Conservation (phyloP, 2,888 invertebrate genomes). For the Frankliniella fusca region DNA sequence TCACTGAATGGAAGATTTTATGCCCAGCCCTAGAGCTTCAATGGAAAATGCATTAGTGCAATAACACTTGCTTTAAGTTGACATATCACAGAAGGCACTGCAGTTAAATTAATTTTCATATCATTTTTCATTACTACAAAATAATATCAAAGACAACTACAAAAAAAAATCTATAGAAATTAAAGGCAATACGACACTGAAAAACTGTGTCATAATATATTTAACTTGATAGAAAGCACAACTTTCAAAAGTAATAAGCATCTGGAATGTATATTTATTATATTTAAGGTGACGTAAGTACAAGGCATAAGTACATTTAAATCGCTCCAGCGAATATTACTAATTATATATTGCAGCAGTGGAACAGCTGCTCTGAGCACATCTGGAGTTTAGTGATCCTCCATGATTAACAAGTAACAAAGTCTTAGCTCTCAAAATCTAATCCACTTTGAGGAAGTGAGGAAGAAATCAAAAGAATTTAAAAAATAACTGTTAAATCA, state of each 20-base stretch:
- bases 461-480: slow-evolving; percentile 17
- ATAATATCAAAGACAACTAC: slow-evolving; percentile 27
- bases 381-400: not conserved
- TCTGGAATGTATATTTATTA: slow-evolving; percentile 23
- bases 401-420: not conserved
- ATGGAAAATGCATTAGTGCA: not conserved
- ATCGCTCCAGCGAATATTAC: not conserved
- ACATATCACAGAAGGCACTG: slow-evolving; percentile 29
- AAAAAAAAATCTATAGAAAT: slow-evolving; percentile 28
- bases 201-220: slow-evolving; percentile 26
- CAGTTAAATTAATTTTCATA: slow-evolving; percentile 5
- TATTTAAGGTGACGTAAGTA: slow-evolving; percentile 5
- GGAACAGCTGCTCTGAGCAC: not conserved
- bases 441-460: not conserved
- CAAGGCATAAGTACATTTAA: not conserved
- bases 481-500: not conserved
- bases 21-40: too few relatives aligned
- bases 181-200: slow-evolving; percentile 26
- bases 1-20: too few relatives aligned
- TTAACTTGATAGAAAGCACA: slow-evolving; percentile 29
- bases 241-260: slow-evolving; percentile 30
- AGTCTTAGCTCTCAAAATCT: slow-evolving; percentile 22
- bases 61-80: not conserved
- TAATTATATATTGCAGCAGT: not conserved
- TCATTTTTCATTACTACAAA: slow-evolving; percentile 13